Evolutionary conservation across 2,797 vertebrate genomes (phyloP).

Genomic region (Sebastes cheni): DNA sequence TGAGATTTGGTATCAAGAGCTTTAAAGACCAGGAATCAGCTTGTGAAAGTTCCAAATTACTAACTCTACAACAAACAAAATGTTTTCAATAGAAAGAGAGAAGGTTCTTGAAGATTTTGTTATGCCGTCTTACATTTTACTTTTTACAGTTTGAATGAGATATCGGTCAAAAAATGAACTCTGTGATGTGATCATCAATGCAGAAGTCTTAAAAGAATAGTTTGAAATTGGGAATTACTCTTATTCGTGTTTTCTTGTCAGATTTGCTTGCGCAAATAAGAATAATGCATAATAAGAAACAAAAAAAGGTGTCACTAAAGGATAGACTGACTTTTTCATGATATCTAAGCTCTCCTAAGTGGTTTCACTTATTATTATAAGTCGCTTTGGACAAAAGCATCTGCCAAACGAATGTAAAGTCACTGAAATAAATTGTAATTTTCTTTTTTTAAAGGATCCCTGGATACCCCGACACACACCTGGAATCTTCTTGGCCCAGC

Average conservation of each 20-base stretch:
- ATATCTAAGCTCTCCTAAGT: no score
- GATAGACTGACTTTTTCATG: rapidly evolving
- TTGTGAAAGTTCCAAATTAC: no score
- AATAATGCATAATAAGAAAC: no score
- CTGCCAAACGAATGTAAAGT: not conserved
- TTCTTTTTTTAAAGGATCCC: not conserved
- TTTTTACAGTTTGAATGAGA: not conserved
- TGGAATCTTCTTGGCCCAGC: constrained; percentile 98
- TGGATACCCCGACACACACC: constrained; percentile 74
- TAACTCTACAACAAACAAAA: not conserved
- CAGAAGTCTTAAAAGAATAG: not conserved
- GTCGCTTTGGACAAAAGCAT: not conserved
- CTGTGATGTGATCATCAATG: not conserved
- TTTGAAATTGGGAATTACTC: not conserved
- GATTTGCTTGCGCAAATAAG: no score
- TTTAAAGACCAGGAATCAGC: no score
- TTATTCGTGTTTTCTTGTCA: not conserved
- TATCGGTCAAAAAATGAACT: not conserved
- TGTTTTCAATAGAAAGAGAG: not conserved
- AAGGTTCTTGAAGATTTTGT: not conserved
- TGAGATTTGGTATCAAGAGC: no score
- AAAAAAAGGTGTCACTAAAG: no score
- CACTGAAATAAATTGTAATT: not conserved
- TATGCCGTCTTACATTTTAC: not conserved
- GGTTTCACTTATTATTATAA: no score